phyloP scores from a whole-genome alignment of 2,888 invertebrate species.

The Euplexia lucipara region DNA sequence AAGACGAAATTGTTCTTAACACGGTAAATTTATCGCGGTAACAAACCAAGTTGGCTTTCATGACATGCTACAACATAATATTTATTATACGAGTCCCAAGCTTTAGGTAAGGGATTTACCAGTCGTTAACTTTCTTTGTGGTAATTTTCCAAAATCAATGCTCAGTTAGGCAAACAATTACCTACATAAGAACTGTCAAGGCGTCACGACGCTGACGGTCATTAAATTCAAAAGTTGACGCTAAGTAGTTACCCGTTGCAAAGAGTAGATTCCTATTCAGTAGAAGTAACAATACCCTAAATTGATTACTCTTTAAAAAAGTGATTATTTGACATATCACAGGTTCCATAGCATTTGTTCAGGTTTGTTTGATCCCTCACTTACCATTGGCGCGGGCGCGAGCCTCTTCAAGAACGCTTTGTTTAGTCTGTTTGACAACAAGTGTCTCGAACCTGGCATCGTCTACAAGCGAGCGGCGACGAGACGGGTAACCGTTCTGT shows the following conservation, averaged over 20 bases:
- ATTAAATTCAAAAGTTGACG: background rate
- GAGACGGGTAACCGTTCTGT: slow-evolving; percentile 99
- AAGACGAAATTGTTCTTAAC: slow-evolving; percentile 12
- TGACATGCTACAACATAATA: background rate
- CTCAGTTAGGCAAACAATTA: background rate
- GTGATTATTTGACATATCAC: background rate
- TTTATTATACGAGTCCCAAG: slow-evolving; percentile 8
- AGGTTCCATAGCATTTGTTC: background rate
- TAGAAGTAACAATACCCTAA: background rate
- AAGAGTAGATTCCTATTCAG: background rate
- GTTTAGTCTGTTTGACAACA: slow-evolving; percentile 98
- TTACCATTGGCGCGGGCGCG: slow-evolving; percentile 97
- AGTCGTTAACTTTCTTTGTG: background rate
- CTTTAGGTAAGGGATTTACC: slow-evolving; percentile 7
- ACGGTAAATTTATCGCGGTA: slow-evolving; percentile 32
- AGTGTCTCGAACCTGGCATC: slow-evolving; percentile 99
- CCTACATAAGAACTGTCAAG: background rate
- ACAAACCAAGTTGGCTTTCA: slow-evolving; percentile 26
- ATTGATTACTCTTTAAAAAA: background rate
- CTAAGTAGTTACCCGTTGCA: background rate
- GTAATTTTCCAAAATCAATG: background rate
- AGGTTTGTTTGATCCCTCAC: slow-evolving; percentile 63
- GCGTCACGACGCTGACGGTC: no score
- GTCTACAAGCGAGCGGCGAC: slow-evolving; percentile 98
- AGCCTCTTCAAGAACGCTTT: slow-evolving; percentile 97